Conservation (phyloP, 2,888 invertebrate genomes). For the Dryadula phaetusa region DNA sequence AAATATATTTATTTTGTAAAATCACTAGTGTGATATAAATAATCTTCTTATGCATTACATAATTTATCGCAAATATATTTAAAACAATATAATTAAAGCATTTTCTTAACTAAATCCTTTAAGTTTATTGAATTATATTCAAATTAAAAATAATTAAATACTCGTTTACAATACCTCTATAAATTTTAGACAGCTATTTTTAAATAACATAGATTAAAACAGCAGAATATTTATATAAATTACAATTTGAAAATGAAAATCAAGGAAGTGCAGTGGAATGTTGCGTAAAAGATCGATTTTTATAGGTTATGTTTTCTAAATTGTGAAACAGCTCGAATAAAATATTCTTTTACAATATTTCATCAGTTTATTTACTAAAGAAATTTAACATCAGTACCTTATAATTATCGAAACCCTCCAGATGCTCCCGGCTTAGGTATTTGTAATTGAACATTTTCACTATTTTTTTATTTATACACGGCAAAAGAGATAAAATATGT, state of each 20-base stretch:
- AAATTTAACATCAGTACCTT: conserved; percentile 85
- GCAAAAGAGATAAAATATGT: background rate
- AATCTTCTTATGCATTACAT: background rate
- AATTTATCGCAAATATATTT: too few relatives aligned
- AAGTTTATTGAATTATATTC: background rate
- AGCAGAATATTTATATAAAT: background rate
- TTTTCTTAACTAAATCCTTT: background rate
- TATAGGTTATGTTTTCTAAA: conserved; percentile 53
- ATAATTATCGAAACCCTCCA: conserved; percentile 97
- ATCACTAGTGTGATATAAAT: background rate
- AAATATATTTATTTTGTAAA: background rate
- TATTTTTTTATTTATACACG: conserved; percentile 1
- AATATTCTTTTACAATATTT: background rate
- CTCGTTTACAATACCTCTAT: background rate
- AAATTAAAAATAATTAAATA: background rate
- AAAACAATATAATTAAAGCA: too few relatives aligned
- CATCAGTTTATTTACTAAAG: background rate
- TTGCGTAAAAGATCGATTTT: conserved; percentile 63
- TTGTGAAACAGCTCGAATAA: background rate
- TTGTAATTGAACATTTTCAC: conserved; percentile 85
- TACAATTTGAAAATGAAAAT: background rate
- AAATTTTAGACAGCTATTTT: background rate
- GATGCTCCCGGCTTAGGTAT: conserved; percentile 92
- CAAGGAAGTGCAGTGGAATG: conserved; percentile 32
- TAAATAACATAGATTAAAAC: background rate